Conservation (phyloP, 2,113 vertebrate species). For the Anolis carolinensis region DNA sequence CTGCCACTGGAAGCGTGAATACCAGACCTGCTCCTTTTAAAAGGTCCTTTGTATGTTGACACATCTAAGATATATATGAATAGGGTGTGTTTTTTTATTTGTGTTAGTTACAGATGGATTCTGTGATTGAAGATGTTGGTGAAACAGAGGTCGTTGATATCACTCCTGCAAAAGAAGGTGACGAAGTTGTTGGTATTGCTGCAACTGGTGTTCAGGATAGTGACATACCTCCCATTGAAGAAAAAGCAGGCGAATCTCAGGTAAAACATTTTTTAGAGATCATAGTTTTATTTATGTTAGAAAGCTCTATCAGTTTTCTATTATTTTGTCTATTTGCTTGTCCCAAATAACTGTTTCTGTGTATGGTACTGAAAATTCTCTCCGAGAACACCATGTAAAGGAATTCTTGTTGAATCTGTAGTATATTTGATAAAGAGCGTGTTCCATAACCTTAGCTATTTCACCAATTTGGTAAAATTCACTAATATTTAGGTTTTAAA, state of each 20-base stretch:
- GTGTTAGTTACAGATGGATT: constrained; percentile 58
- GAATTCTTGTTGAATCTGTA: background rate
- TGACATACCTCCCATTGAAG: constrained; percentile 65
- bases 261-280: constrained; percentile 42
- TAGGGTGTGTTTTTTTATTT: background rate
- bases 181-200: background rate
- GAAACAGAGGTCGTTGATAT: background rate
- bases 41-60: too few relatives aligned
- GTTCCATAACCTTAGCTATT: background rate
- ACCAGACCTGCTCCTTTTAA: too few relatives aligned
- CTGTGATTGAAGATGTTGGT: background rate
- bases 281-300: background rate
- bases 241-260: constrained; percentile 68
- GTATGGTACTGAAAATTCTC: background rate
- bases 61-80: fast-evolving
- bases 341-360: background rate
- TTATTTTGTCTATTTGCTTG: background rate
- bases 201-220: constrained; percentile 52
- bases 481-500: background rate
- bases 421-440: background rate
- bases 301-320: background rate
- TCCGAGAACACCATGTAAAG: background rate
- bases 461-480: background rate
- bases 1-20: too few relatives aligned
- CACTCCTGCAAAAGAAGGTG: constrained; percentile 3